Base-by-base conservation (phyloP, 2,797 vertebrate genomes). In the Poeciliopsis infans region DNA sequence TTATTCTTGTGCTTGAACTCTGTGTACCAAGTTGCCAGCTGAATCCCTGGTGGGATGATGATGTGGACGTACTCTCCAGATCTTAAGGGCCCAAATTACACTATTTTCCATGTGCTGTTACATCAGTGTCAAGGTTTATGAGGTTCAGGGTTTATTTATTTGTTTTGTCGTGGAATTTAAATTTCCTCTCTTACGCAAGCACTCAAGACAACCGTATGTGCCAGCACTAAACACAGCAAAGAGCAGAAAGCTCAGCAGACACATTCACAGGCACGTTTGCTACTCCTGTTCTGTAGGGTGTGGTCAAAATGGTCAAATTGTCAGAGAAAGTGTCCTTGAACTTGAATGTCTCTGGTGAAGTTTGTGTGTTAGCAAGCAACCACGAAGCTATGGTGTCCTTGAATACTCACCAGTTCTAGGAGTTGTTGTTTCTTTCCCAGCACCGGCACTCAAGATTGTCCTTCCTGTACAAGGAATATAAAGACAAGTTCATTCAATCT, bases 161-260 rank as follows among this genome's bases (percentile, higher is more conserved):
- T 94, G 91, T 95, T 93, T 92, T 92, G 87, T 92, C 90, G 90
- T 92, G 92, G 91, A 94, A 93, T 94, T 92, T 92, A 92, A 87
- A 92, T 93, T 93, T 91, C 92, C 92, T 90, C 79, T 90, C 79
- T 90, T 88, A 80, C 85, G 85, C 87, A 85, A 87, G 87, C 87
- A 80, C 84, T 86, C 80, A 77, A 84, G 80, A 83, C 81, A 45
- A 84, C 82, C 55, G 82, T 41, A 43, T 88, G 83, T 86, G 91
- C 88, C 92, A 92, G 81, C 83, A 77, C 77, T 70, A 73, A 87
- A 92, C 73, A 74, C 53, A 75, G 61, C 77, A 83, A 75, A 83
- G 77, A 85, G 88, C 86, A 86, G 74, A 84, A 75, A 73, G 79
- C 69, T 83, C 53, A 74, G 80, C 53, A 74, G 80, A 83, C 78